These are phyloP conservation scores for Dendroctonus ponderosae DNA, from an alignment of 1,140 invertebrate genomes.

Conservation along the genomic window DNA sequence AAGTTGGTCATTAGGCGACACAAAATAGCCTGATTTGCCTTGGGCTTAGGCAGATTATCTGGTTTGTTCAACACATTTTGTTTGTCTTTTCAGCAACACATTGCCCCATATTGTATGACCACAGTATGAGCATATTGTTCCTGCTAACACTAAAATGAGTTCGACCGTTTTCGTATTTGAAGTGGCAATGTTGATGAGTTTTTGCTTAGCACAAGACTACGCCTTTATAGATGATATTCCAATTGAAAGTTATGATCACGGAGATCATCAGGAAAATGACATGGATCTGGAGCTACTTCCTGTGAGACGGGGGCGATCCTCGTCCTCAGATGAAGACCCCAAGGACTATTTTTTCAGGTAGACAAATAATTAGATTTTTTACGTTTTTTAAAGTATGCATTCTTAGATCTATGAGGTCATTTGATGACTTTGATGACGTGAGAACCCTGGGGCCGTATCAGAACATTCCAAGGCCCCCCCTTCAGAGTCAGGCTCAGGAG, in stretches of 20 bases:
- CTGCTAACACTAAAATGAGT: too few species aligned
- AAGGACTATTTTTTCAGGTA: slow-evolving; percentile 39
- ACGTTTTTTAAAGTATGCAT: neutral
- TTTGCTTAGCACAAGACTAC: slow-evolving; percentile 8
- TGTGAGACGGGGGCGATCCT: slow-evolving; percentile 8
- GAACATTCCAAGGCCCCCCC: slow-evolving; percentile 13
- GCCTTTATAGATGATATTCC: slow-evolving; percentile 33
- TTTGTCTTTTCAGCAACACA: too few species aligned
- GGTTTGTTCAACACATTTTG: too few species aligned
- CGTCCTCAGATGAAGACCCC: slow-evolving; percentile 27
- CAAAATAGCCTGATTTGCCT: neutral
- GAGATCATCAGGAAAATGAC: slow-evolving; percentile 30
- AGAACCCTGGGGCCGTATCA: slow-evolving; percentile 11
- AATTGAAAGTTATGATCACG: slow-evolving; percentile 30
- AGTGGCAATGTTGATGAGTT: too few species aligned
- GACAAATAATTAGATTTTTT: slow-evolving; percentile 10
- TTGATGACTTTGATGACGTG: slow-evolving; percentile 22
- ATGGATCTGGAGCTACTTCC: slow-evolving; percentile 33
- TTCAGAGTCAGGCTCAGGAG: neutral
- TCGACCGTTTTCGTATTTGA: too few species aligned
- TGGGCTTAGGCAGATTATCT: too few species aligned
- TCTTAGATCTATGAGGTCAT: slow-evolving; percentile 21
- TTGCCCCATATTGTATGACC: neutral
- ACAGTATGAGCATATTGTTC: neutral
- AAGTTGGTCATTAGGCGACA: slow-evolving; percentile 5